Evolutionary conservation across 1,140 invertebrate genomes (phyloP), one percentile per base, ranked within the genome.

Genomic region (Neodiprion fabricii): DNA sequence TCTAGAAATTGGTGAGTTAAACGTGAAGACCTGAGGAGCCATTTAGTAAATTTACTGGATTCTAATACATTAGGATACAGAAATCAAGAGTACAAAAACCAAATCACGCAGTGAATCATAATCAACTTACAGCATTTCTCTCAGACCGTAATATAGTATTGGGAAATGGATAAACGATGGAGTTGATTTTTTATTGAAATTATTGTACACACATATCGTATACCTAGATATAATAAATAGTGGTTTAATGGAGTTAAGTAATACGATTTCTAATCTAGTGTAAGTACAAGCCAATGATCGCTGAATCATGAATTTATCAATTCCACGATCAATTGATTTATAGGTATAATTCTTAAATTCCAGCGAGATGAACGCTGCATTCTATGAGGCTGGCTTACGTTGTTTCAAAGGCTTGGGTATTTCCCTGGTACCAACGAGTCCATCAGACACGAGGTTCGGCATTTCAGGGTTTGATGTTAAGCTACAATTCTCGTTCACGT

Each of bases 401-500:
- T n/a, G 66, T 70, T 76, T 76, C 68, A 81, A 76, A 23, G 83
- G 83, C 76, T 77, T 83, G 14, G 84, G 83, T 69, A 83, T 69
- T 80, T 85, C 80, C 9, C 77, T 76, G 66, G 77, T 28, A 9
- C 17, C 74, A 11, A 68, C 40, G 10, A 70, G 72, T 73, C 78
- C 67, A 40, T 82, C 74, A 12, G 75, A 79, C 50, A 49, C 69
- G 17, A 85, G n/a, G 67, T 70, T 76, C 66, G 81, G 79, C 74
- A 82, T 79, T 61, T 85, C 79, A 61, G 72, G 5, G 70, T 76
- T 67, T 8, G 74, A 74, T 17, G 74, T 10, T 53, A 80, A 68
- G 14, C 70, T 78, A 11, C 72, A 28, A 65, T 80, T 74, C 40
- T 77, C 76, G 67, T 77, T 40, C 14, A 69, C 40, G 8, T 14